Conservation (phyloP, 2,797 vertebrate genomes). For the Melanotaenia parkinsoni region DNA sequence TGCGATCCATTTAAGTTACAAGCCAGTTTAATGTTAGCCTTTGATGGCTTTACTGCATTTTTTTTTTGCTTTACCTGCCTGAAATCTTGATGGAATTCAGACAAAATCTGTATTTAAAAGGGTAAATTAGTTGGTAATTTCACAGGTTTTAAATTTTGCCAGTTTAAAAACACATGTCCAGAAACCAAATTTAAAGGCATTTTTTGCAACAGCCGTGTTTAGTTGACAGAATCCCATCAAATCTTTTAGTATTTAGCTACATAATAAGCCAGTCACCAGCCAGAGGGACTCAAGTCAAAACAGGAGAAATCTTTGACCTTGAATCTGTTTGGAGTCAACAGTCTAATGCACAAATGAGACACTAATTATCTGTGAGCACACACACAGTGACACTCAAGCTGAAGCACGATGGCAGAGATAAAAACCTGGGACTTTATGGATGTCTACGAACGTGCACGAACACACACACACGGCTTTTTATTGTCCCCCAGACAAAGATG, state of each 20-base stretch:
- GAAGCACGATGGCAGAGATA: conserved; percentile 19
- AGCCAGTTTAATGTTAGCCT: background rate
- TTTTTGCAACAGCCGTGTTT: background rate
- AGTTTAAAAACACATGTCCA: background rate
- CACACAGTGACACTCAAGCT: conserved; percentile 12
- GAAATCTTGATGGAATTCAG: background rate
- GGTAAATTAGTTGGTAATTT: too few relatives aligned
- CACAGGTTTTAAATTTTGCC: background rate
- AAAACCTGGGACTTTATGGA: conserved; percentile 17
- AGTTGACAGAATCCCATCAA: background rate
- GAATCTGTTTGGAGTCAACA: conserved; percentile 58
- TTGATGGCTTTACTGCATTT: background rate
- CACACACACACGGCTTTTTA: conserved; percentile 43
- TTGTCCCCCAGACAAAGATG: conserved; percentile 75
- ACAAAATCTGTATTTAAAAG: background rate
- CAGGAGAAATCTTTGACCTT: conserved; percentile 71
- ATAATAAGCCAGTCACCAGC: conserved; percentile 22
- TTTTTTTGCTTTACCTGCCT: background rate
- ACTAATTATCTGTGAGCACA: conserved; percentile 53
- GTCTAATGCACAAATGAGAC: conserved; percentile 54
- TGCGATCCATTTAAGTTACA: background rate
- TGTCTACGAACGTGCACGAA: conserved; percentile 11
- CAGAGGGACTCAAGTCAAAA: conserved; percentile 29
- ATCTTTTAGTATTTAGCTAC: conserved; percentile 18
- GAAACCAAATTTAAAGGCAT: background rate